Conservation (phyloP, 2,113 vertebrate genomes). For the Formicarius rufipectus region DNA sequence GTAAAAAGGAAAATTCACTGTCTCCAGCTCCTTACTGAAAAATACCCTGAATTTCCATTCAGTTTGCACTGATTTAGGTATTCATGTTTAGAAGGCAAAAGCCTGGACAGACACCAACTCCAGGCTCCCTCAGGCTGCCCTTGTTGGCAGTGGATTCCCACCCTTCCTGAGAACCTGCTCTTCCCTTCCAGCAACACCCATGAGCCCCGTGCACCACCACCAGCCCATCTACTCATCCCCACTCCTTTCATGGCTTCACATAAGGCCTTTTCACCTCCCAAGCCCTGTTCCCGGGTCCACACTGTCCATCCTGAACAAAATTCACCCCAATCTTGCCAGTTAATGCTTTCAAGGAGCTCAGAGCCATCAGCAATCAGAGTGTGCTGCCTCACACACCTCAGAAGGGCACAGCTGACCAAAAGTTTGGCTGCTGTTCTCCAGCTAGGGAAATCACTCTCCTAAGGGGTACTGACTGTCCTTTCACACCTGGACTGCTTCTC, state of each 20-base stretch:
- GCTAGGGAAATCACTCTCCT: neutral
- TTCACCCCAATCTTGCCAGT: neutral
- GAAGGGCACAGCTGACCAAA: neutral
- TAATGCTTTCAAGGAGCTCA: neutral
- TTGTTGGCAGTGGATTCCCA: neutral
- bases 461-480: neutral
- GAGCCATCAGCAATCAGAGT: neutral
- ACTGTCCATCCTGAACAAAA: neutral
- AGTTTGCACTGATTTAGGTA: neutral
- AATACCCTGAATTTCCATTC: neutral
- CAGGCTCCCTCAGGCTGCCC: neutral
- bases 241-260: neutral
- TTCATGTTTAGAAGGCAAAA: neutral
- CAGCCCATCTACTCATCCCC: neutral
- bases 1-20: neutral
- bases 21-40: neutral
- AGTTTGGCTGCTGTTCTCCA: neutral
- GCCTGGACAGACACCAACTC: neutral
- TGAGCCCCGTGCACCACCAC: neutral
- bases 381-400: neutral
- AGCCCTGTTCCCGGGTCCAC: neutral
- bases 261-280: neutral
- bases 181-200: neutral
- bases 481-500: neutral
- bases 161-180: neutral